Conservation (phyloP, 2,797 vertebrate genomes). For the Xenopus petersii region DNA sequence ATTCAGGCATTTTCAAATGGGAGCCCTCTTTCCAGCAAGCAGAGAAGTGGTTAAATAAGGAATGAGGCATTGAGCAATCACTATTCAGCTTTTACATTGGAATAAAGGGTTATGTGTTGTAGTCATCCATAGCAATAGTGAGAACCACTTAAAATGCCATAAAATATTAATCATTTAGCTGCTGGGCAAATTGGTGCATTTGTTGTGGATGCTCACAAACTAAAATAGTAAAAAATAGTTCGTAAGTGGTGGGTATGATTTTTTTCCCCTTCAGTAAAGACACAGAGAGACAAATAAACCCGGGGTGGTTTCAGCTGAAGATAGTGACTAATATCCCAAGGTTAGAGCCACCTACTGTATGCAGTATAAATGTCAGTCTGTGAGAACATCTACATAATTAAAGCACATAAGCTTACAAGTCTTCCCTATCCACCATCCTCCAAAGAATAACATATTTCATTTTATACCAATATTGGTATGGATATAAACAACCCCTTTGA, state of each 20-base stretch:
- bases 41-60: background rate
- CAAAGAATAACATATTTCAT: no score
- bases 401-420: no score
- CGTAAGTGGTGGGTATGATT: constrained; percentile 25
- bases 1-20: no score
- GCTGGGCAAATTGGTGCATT: constrained; percentile 46
- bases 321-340: no score
- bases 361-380: no score
- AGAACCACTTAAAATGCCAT: constrained; percentile 46
- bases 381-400: background rate
- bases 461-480: no score
- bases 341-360: background rate
- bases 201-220: constrained; percentile 21
- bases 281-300: background rate
- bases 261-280: background rate
- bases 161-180: constrained; percentile 46
- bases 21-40: no score
- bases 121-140: constrained; percentile 40
- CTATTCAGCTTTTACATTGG: background rate
- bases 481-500: no score
- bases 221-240: constrained; percentile 31
- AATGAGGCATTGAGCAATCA: background rate
- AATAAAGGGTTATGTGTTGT: constrained; percentile 11
- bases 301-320: background rate
- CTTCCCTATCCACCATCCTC: no score